A percentile compares a stretch with the other conserved stretches of the same genome.
phyloP scores from a whole-genome alignment of 2,113 vertebrate genomes.

The Pteruthius melanotis region DNA sequence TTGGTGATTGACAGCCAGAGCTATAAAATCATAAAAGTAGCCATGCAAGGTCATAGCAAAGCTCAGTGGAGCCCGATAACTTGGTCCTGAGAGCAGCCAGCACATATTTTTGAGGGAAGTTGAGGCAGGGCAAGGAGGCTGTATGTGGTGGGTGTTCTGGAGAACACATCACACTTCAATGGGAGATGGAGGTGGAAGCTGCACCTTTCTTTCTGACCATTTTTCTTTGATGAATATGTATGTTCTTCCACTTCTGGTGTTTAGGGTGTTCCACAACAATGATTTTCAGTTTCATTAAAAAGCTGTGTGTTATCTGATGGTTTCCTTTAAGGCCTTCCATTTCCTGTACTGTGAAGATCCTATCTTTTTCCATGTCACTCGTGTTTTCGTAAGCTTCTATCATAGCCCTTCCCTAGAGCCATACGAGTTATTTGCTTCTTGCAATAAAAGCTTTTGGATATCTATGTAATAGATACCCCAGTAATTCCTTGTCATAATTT shows the following conservation, averaged over 20 bases:
- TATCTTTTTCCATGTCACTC: not conserved
- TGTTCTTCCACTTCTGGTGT: not conserved
- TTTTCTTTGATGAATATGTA: not conserved
- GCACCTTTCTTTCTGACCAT: not conserved
- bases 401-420: not conserved
- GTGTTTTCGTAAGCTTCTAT: not conserved
- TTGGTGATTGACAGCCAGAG: not conserved
- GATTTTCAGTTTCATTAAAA: not conserved
- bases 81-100: not conserved
- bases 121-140: not conserved
- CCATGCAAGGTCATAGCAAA: not conserved
- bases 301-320: rapidly evolving
- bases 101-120: not conserved
- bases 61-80: not conserved
- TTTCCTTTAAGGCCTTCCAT: not conserved
- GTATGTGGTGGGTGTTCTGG: not conserved
- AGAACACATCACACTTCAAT: not conserved
- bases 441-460: not conserved
- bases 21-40: not conserved
- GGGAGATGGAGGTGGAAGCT: not conserved
- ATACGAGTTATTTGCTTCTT: not conserved
- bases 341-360: not conserved
- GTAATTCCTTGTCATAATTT: not conserved
- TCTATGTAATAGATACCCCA: not conserved
- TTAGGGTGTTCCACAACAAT: not conserved